phyloP scores from a whole-genome alignment of 2,888 invertebrate genomes.

The Norana najaformis region DNA sequence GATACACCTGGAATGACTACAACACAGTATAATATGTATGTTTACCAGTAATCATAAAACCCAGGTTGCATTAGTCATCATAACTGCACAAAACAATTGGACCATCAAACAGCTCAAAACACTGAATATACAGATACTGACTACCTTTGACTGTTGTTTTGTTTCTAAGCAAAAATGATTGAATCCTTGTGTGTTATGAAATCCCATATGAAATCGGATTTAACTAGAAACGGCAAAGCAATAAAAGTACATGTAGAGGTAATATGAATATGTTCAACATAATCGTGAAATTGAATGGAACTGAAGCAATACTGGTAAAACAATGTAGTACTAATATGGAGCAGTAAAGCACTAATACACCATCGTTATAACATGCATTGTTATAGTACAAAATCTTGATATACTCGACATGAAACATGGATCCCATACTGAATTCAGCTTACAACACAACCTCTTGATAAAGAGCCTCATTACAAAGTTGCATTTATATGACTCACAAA shows the following conservation, averaged over 20 bases:
- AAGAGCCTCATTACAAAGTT: background rate
- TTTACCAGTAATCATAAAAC: background rate
- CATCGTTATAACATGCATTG: too few relatives aligned
- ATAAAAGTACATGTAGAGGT: too few relatives aligned
- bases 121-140: background rate
- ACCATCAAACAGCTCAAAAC: background rate
- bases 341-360: too few relatives aligned
- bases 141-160: background rate
- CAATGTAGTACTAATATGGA: too few relatives aligned
- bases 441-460: background rate
- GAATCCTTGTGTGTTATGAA: background rate
- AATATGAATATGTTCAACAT: too few relatives aligned
- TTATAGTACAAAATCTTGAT: too few relatives aligned
- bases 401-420: too few relatives aligned
- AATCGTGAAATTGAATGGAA: too few relatives aligned
- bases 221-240: background rate
- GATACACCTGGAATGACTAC: constrained; percentile 21
- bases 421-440: too few relatives aligned
- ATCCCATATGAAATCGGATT: too few relatives aligned
- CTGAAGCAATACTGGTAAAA: background rate
- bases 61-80: background rate
- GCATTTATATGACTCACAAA: background rate
- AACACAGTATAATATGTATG: background rate
- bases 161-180: background rate
- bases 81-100: background rate